A percentile compares a stretch with the other conserved stretches of the same genome.
phyloP scores from a whole-genome alignment of 2,888 invertebrate genomes.

The Troides aeacus region DNA sequence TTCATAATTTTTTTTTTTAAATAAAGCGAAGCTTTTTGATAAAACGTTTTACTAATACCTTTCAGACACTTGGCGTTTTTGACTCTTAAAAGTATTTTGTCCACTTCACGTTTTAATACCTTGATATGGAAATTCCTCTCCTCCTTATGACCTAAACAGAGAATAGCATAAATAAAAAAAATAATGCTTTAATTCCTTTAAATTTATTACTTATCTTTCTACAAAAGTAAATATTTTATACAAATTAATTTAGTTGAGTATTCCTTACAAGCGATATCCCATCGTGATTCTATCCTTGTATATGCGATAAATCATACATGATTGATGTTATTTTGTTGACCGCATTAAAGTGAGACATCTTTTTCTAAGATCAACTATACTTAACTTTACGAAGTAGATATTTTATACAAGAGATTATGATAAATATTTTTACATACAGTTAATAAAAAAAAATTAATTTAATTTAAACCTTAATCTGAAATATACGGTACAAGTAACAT shows the following conservation, averaged over 20 bases:
- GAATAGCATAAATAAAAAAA: no score
- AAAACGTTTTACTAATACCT: no score
- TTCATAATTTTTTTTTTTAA: no score
- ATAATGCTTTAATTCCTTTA: neutral
- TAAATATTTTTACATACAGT: neutral
- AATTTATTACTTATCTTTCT: neutral
- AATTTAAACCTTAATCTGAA: no score
- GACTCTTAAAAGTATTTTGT: no score
- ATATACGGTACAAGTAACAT: no score
- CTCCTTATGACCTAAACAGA: no score
- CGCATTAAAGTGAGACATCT: conserved; percentile 12
- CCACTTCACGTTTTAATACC: no score
- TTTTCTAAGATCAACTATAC: neutral
- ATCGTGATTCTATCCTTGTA: neutral
- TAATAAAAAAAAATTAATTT: neutral
- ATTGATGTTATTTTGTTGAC: conserved; percentile 17
- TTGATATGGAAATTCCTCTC: no score
- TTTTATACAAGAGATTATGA: neutral
- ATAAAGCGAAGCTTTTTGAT: no score
- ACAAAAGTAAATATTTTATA: neutral
- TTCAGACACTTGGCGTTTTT: no score
- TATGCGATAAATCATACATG: conserved; percentile 22
- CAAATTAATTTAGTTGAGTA: neutral
- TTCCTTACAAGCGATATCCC: neutral
- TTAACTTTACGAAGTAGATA: neutral